phyloP scores from a whole-genome alignment of 1,140 invertebrate genomes.

The Lepidurus arcticus region DNA sequence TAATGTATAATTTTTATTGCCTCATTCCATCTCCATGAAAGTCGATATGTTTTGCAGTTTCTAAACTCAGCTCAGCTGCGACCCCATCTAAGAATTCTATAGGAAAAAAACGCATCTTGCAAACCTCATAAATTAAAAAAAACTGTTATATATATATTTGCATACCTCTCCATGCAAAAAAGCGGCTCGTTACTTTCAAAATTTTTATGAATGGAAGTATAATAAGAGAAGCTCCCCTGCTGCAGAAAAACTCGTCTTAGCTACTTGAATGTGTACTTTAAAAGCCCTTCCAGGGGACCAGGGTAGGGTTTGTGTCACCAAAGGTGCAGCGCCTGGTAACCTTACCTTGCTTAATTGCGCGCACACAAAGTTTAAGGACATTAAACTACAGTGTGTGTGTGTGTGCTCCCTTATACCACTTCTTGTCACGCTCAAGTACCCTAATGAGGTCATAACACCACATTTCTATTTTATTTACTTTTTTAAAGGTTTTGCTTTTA shows the following conservation, averaged over 20 bases:
- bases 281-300: neutral
- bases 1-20: neutral
- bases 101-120: too few relatives aligned
- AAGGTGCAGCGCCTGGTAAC: slow-evolving; percentile 10
- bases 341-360: neutral
- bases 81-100: too few relatives aligned
- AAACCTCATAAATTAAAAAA: too few relatives aligned
- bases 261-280: neutral
- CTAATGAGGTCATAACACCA: neutral
- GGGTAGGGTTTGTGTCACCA: slow-evolving; percentile 20
- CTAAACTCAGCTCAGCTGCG: too few relatives aligned
- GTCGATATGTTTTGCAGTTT: too few relatives aligned
- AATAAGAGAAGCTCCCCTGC: neutral
- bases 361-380: neutral
- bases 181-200: too few relatives aligned
- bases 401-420: neutral
- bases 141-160: too few relatives aligned
- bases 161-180: too few relatives aligned
- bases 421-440: neutral
- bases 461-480: neutral
- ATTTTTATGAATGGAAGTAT: neutral
- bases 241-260: neutral
- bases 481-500: neutral
- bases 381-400: neutral
- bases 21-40: neutral